Percentiles rank a stretch among this genome's conserved stretches.
These are phyloP conservation scores for Fulmarus glacialis DNA, from an alignment of 2,113 vertebrate species.

Conservation along the genomic window DNA sequence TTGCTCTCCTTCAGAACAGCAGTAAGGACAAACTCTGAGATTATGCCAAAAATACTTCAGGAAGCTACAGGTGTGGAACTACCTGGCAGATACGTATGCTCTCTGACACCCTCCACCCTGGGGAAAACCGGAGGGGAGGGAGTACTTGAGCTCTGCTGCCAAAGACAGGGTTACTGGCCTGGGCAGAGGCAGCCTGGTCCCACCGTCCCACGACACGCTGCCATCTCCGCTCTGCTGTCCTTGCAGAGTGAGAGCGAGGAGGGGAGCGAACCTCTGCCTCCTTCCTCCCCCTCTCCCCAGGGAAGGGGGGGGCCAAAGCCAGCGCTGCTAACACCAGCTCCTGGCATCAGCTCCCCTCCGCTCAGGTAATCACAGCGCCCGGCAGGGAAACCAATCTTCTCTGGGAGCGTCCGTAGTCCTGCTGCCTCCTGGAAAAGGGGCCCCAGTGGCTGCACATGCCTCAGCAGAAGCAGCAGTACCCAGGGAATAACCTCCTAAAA, in stretches of 20 bases:
- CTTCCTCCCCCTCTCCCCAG: too few species aligned
- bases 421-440: neutral
- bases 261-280: neutral
- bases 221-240: neutral
- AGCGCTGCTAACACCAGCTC: neutral
- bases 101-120: neutral
- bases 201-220: accelerated
- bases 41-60: neutral
- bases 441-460: neutral
- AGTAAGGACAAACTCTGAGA: neutral
- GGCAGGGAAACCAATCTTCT: accelerated
- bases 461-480: neutral
- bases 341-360: neutral
- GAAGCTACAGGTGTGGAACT: neutral
- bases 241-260: neutral
- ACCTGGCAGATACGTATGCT: accelerated
- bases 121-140: neutral
- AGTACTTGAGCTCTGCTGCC: neutral
- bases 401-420: too few species aligned
- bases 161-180: accelerated
- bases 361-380: neutral
- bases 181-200: neutral
- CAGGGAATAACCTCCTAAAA: neutral
- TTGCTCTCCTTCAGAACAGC: neutral
- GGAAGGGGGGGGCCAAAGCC: neutral